Evolutionary conservation across 2,888 invertebrate species (phyloP).

Genomic region (Osmoderma eremita): DNA sequence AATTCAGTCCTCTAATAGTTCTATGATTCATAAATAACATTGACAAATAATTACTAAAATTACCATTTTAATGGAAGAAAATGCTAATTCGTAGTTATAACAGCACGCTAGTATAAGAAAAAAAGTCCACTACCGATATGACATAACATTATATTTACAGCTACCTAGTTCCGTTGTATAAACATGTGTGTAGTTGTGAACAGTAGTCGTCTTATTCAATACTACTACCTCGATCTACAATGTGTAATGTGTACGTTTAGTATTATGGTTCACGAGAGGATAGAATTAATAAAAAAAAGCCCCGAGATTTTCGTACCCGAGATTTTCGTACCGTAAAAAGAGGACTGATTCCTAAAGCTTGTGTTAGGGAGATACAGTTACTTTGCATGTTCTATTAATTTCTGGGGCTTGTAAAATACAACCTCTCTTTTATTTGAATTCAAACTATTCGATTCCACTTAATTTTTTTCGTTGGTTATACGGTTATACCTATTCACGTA

Average conservation of each 20-base stretch:
- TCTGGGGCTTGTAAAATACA: background rate
- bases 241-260: background rate
- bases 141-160: constrained; percentile 35
- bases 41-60: constrained; percentile 23
- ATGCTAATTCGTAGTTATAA: constrained; percentile 21
- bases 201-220: background rate
- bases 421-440: too few relatives aligned
- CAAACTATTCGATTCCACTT: too few relatives aligned
- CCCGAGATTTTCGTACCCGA: constrained; percentile 1
- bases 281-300: constrained; percentile 30
- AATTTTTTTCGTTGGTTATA: too few relatives aligned
- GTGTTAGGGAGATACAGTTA: background rate
- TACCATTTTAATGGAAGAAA: constrained; percentile 27
- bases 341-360: background rate
- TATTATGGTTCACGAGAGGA: constrained; percentile 6
- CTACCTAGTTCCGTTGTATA: constrained; percentile 32
- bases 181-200: constrained; percentile 1
- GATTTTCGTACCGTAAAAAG: background rate
- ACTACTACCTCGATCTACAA: background rate
- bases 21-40: constrained; percentile 30
- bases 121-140: constrained; percentile 4
- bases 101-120: constrained; percentile 1
- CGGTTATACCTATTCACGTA: too few relatives aligned
- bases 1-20: constrained; percentile 1
- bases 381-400: constrained; percentile 2